Evolutionary conservation across 2,888 invertebrate genomes (phyloP).

Genomic region (Atherix ibis): DNA sequence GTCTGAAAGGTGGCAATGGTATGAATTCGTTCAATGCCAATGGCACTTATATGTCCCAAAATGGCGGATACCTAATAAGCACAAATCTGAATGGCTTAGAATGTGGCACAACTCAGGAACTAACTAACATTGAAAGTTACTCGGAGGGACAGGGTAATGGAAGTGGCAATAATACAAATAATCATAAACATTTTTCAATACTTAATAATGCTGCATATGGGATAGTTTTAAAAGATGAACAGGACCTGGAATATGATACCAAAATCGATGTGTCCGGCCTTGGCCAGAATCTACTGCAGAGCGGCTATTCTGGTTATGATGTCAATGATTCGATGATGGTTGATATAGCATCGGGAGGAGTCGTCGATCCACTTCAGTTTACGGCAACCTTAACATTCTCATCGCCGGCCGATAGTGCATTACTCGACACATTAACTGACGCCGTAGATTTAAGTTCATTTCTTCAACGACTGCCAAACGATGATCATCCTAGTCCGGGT

Average conservation of each 20-base stretch:
- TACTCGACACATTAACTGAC: conserved; percentile 63
- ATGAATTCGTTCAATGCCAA: conserved; percentile 46
- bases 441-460: conserved; percentile 63
- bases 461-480: conserved; percentile 49
- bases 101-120: conserved; percentile 44
- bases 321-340: conserved; percentile 64
- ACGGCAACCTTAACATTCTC: conserved; percentile 67
- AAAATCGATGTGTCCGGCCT: conserved; percentile 45
- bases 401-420: conserved; percentile 56
- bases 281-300: conserved; percentile 29
- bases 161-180: conserved; percentile 9
- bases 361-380: conserved; percentile 69
- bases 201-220: conserved; percentile 69
- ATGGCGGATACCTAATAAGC: conserved; percentile 50
- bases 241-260: conserved; percentile 56
- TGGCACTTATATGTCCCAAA: conserved; percentile 43
- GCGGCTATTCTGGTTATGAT: conserved; percentile 48
- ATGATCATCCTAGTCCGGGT: conserved; percentile 40
- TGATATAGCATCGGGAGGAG: conserved; percentile 44
- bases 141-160: conserved; percentile 27
- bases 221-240: conserved; percentile 62
- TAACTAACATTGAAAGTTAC: conserved; percentile 12
- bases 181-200: conserved; percentile 54
- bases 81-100: conserved; percentile 30
- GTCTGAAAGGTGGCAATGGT: conserved; percentile 62